phyloP scores from a whole-genome alignment of 2,113 vertebrate genomes.

The Barnardius zonarius region DNA sequence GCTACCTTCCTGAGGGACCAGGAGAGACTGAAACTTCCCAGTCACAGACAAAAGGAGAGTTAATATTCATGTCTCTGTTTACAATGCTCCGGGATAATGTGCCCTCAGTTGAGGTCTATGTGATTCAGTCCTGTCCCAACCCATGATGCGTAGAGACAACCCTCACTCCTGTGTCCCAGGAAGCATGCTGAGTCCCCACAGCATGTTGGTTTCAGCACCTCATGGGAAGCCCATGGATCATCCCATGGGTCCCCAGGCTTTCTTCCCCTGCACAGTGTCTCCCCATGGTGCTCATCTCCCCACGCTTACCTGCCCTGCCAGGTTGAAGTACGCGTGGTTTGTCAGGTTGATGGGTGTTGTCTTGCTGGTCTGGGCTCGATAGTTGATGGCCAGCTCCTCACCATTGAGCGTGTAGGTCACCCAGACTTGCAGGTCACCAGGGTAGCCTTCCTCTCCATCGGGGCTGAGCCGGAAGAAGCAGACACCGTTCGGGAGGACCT shows the following conservation, averaged over 20 bases:
- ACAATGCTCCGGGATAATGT: fast-evolving
- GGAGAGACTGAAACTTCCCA: background rate
- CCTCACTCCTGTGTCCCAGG: background rate
- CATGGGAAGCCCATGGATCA: background rate
- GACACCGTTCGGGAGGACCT: slow-evolving; percentile 78
- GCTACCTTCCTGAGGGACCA: background rate
- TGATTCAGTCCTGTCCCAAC: background rate
- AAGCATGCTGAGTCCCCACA: background rate
- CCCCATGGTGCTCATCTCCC: fast-evolving
- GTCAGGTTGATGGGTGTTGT: slow-evolving; percentile 90
- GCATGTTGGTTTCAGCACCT: fast-evolving
- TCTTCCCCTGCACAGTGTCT: background rate
- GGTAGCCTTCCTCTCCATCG: slow-evolving; percentile 91
- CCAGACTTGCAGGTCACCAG: slow-evolving; percentile 85
- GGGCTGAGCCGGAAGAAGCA: slow-evolving; percentile 83
- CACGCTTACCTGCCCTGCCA: slow-evolving; percentile 85
- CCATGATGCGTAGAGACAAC: background rate
- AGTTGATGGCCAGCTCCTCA: slow-evolving; percentile 80
- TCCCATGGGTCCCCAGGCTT: background rate
- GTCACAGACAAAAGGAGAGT: background rate
- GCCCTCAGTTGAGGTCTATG: background rate
- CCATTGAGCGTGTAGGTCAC: slow-evolving; percentile 85
- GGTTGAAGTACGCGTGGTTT: slow-evolving; percentile 95
- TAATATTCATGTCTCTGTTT: background rate
- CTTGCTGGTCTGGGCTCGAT: slow-evolving; percentile 79